These are phyloP conservation scores for Sebastes cheni DNA, from an alignment of 2,797 vertebrate species.

Conservation along the genomic window DNA sequence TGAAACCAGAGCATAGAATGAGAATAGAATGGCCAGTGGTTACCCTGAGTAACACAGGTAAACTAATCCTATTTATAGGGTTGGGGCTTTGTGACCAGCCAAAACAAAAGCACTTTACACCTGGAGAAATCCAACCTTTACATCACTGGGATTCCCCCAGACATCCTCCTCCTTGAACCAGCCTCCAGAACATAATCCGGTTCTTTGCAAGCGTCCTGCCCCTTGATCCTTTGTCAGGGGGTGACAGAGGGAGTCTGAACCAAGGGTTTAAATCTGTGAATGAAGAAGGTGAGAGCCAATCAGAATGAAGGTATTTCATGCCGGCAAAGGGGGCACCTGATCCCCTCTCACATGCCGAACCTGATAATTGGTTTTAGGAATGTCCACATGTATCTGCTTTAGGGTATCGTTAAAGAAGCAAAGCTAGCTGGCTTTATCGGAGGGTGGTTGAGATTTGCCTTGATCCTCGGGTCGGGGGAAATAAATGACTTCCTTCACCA, in stretches of 20 bases:
- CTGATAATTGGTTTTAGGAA: slow-evolving; percentile 71
- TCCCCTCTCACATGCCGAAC: slow-evolving; percentile 68
- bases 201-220: slow-evolving; percentile 56
- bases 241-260: slow-evolving; percentile 69
- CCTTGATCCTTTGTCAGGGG: slow-evolving; percentile 76
- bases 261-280: slow-evolving; percentile 64
- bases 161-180: slow-evolving; percentile 54
- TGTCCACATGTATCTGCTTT: slow-evolving; percentile 64
- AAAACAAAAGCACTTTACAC: slow-evolving; percentile 49
- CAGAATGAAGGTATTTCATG: slow-evolving; percentile 52
- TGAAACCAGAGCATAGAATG: slow-evolving; percentile 2
- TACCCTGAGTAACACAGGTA: not conserved
- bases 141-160: slow-evolving; percentile 48
- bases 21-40: not conserved
- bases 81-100: slow-evolving; percentile 6
- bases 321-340: slow-evolving; percentile 74
- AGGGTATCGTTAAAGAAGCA: slow-evolving; percentile 45
- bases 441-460: slow-evolving; percentile 50
- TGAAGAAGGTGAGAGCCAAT: slow-evolving; percentile 59
- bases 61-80: slow-evolving; percentile 22
- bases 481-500: slow-evolving; percentile 68
- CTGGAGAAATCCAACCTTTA: slow-evolving; percentile 55
- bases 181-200: slow-evolving; percentile 68
- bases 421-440: slow-evolving; percentile 31
- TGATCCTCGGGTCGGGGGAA: slow-evolving; percentile 50